Base-by-base conservation (phyloP, 2,797 vertebrate species). In the Ctenopoma kingsleyae region DNA sequence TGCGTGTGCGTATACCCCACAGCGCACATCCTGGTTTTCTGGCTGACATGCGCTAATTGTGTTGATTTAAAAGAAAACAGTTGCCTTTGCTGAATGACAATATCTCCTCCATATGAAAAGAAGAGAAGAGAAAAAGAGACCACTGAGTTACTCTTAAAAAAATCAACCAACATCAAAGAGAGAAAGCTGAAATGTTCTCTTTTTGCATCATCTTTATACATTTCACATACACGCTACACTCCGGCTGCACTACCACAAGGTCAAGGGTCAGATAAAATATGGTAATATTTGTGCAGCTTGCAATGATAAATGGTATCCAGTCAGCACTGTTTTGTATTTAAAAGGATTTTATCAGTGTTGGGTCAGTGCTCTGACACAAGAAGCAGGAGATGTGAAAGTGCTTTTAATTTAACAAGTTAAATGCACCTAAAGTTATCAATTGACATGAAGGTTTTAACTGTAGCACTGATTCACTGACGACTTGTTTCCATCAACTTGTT, bases 41-140 rank as follows among this genome's bases (percentile, higher is more conserved):
- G 78, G 55, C 46, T 67, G 65, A n/a, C 57, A 8, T 16, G 57
- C 10, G 25, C 48, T 76, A 32, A 72, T 74, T 59, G 71, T 48
- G 83, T 57, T 81, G 84, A 87, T 77, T 75, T 55, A 43, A 71
- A 46, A 57, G 61, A 67, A 63, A 87, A 73, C 60, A 64, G 68
- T n/a, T 40, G 49, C 63, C 54, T 57, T 62, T 52, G 60, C 54
- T 57, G 76, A 77, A 78, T 73, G 64, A 80, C 20, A 70, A 71
- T 74, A 62, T 52, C 47, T 61, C 53, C 43, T 30, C 38, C 46
- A 53, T 69, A 46, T 22, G 38, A 46, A 11, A n/a, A 54, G 63
- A 55, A 63, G 38, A 59, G 67, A 65, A 55, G 36, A 10, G 35
- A 63, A 43, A 62, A 69, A 20, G 11, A 53, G 8, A 25, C 25